Evolutionary conservation across 2,113 vertebrate species (phyloP), one percentile per base, ranked within the genome.

Genomic region (Tetrax tetrax): DNA sequence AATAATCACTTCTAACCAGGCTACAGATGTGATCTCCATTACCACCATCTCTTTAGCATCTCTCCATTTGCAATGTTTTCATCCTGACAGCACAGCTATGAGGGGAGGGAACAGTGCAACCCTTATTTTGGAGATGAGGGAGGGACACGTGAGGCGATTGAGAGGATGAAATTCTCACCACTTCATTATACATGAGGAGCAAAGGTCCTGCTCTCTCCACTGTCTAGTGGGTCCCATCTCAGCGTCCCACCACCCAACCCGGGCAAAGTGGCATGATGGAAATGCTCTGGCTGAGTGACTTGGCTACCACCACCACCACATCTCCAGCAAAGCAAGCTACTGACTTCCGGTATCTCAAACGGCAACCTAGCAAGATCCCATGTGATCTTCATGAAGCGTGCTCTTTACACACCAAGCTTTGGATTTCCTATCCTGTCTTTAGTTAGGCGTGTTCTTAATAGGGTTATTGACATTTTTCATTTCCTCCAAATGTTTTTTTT

Each of bases 141-240:
- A 69, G 18, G 24, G 47, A 83, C 47, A 27, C 37, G 7, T 0
- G 2, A 70, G 54, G 54, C 92, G 31, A 28, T 1, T 0, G 31
- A 74, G 53, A 43, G 27, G 51, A 71, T 68, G 18, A 43, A 63
- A 91, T 64, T 22, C 3, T 0, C 31, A 6, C 7, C 9, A 7
- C 28, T 69, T n/a, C 0, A 0, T 31, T 45, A 12, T 2, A 47
- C 0, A 0, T 10, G 29, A 87, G 53, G 50, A 86, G 51, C 51
- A 78, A 83, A 81, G 20, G 23, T 87, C 47, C 29, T 81, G 48
- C 53, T 29, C 15, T 35, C 45, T 63, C 12, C 63, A 10, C 33
- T 24, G 21, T 37, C 72, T 47, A 56, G 8, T 51, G 37, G 35
- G n/a, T 71, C 43, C 38, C 70, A 61, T 28, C 70, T n/a, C 57